phyloP scores from a whole-genome alignment of 2,797 vertebrate genomes.

The Oryzias dopingdopingensis region DNA sequence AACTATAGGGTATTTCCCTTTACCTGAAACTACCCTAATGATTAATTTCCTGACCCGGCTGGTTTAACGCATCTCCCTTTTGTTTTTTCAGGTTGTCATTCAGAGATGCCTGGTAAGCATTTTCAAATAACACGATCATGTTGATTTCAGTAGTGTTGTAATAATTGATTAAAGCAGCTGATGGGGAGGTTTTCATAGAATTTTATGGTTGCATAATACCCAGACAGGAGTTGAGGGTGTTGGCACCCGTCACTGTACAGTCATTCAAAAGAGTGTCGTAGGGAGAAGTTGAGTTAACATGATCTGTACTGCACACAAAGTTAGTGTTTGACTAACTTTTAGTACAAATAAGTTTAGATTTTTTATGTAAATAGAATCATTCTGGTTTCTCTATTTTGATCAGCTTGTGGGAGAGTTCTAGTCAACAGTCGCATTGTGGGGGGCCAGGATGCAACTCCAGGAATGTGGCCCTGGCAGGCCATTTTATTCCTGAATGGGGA shows the following conservation, averaged over 20 bases:
- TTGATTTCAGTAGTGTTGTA: background rate
- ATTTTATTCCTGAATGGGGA: fast-evolving
- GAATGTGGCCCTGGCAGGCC: conserved; percentile 51
- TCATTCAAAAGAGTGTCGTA: too few species aligned
- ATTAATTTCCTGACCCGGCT: background rate
- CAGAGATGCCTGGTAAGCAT: conserved; percentile 23
- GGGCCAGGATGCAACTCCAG: background rate
- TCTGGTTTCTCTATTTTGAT: background rate
- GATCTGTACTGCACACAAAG: too few species aligned
- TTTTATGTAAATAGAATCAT: background rate
- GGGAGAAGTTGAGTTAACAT: too few species aligned
- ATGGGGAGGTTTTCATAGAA: background rate
- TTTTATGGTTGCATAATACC: too few species aligned
- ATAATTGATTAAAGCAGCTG: background rate
- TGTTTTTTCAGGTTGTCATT: conserved; percentile 31
- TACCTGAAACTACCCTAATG: too few species aligned
- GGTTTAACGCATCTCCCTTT: background rate
- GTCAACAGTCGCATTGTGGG: conserved; percentile 2
- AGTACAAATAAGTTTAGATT: background rate
- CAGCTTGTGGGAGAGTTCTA: background rate
- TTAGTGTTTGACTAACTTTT: background rate
- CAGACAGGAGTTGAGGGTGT: too few species aligned
- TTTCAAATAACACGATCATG: background rate
- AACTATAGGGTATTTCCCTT: too few species aligned
- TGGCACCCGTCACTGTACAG: too few species aligned